Evolutionary conservation across 1,140 invertebrate species (phyloP).

Genomic region (Platyura marginata): DNA sequence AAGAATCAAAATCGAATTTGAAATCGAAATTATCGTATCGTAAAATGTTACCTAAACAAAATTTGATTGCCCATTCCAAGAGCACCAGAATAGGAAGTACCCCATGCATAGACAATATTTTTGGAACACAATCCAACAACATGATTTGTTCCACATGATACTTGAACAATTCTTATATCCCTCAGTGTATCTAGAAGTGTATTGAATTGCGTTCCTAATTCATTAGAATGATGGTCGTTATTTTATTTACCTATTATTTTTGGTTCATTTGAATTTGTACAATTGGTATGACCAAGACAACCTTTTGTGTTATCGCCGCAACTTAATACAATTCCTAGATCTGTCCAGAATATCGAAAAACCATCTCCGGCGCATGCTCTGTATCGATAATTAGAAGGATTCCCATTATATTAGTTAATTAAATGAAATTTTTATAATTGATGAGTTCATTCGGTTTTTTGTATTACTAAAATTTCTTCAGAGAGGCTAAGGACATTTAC

Average conservation of each 20-base stretch:
- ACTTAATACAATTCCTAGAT: conserved; percentile 48
- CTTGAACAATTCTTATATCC: conserved; percentile 39
- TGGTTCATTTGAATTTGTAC: no score
- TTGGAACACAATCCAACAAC: conserved; percentile 39
- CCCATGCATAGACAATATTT: conserved; percentile 50
- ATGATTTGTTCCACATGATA: conserved; percentile 46
- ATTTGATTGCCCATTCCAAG: conserved; percentile 42
- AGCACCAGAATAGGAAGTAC: conserved; percentile 38
- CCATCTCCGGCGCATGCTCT: conserved; percentile 27
- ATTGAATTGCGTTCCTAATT: no score
- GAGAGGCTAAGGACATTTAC: no score
- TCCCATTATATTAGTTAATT: conserved; percentile 28
- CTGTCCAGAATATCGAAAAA: conserved; percentile 44
- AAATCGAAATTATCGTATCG: no score
- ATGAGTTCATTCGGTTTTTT: no score
- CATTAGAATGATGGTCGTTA: no score
- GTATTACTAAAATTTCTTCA: no score
- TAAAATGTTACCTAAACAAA: conserved; percentile 13
- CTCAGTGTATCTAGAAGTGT: conserved; percentile 25
- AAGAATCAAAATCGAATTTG: no score
- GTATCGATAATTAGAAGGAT: conserved; percentile 1
- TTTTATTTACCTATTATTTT: no score
- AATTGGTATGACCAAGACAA: conserved; percentile 48
- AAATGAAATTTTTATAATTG: no score
- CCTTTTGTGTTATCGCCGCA: conserved; percentile 47